These are phyloP conservation scores for Acrocephalus scirpaceus DNA, from an alignment of 2,797 vertebrate genomes.

Conservation along the genomic window DNA sequence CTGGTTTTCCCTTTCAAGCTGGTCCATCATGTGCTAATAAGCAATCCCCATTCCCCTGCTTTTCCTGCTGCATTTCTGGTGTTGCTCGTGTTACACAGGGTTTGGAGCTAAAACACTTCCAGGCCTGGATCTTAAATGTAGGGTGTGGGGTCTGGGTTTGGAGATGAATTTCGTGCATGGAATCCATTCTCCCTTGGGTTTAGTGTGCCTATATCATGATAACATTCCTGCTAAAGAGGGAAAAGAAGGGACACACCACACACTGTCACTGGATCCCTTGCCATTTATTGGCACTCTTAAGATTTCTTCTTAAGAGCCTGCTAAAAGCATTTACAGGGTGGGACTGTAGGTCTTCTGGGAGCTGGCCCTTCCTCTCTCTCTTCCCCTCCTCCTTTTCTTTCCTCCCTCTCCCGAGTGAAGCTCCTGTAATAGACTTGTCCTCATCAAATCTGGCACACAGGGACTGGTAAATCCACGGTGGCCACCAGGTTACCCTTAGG, in stretches of 20 bases:
- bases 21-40: neutral
- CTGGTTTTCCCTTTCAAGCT: neutral
- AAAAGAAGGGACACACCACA: neutral
- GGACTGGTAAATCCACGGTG: neutral
- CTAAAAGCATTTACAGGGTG: neutral
- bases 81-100: neutral
- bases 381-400: fast-evolving
- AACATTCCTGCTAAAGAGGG: neutral
- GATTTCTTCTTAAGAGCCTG: neutral
- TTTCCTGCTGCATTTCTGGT: neutral
- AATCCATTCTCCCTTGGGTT: neutral
- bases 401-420: neutral
- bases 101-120: neutral
- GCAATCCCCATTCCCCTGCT: neutral
- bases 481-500: neutral
- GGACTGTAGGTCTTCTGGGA: neutral
- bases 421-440: neutral
- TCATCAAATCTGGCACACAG: neutral
- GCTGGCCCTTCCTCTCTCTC: neutral
- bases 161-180: neutral
- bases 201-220: neutral
- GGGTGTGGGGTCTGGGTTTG: neutral
- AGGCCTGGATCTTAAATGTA: neutral
- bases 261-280: neutral
- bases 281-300: neutral